phyloP scores from a whole-genome alignment of 1,140 invertebrate species.

The Achroia grisella region DNA sequence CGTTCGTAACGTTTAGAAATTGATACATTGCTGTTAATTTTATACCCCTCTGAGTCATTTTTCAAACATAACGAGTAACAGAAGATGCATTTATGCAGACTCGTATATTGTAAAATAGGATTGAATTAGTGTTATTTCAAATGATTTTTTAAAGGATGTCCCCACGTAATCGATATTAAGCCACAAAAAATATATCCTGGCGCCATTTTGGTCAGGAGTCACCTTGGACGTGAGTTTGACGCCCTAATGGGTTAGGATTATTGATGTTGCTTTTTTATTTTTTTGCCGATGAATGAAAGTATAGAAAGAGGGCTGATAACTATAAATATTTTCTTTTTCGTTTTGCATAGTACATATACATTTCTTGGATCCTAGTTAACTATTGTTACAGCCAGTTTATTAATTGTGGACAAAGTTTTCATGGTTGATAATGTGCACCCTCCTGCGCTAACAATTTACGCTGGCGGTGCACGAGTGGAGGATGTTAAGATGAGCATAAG shows the following conservation, averaged over 20 bases:
- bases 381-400: too few species aligned
- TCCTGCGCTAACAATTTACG: too few species aligned
- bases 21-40: slow-evolving; percentile 5
- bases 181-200: slow-evolving; percentile 17
- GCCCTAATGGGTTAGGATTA: not conserved
- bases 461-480: too few species aligned
- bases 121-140: slow-evolving; percentile 12
- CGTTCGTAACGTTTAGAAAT: not conserved
- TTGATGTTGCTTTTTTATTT: not conserved
- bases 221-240: not conserved
- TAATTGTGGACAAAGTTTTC: too few species aligned
- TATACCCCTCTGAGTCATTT: not conserved
- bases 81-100: not conserved
- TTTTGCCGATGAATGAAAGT: not conserved
- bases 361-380: too few species aligned
- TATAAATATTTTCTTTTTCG: too few species aligned
- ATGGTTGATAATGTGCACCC: too few species aligned
- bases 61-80: slow-evolving; percentile 8
- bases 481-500: too few species aligned
- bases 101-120: not conserved
- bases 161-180: slow-evolving; percentile 21
- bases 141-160: slow-evolving; percentile 27
- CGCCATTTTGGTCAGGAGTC: slow-evolving; percentile 12
- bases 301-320: too few species aligned
- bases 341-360: too few species aligned